Percentiles rank a stretch among this genome's conserved stretches.
Conservation (phyloP, 1,140 invertebrate species). For the Drosophila gunungcola region DNA sequence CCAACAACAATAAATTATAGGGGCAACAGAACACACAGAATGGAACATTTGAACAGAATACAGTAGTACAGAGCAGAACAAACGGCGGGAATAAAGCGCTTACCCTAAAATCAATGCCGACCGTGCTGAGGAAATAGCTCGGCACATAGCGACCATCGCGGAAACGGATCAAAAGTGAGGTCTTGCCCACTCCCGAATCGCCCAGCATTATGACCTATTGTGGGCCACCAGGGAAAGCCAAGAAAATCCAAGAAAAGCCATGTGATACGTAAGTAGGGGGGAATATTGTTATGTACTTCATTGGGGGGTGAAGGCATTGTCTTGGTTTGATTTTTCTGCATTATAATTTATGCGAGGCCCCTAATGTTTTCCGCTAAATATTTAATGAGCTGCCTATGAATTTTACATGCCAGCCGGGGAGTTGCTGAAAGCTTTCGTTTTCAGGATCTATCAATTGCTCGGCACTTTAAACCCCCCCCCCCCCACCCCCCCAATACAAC, state of each 20-base stretch:
- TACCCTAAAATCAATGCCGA: slow-evolving; percentile 98
- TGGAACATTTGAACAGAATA: slow-evolving; percentile 12
- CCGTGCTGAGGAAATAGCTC: slow-evolving; percentile 97
- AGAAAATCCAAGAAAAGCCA: slow-evolving; percentile 3
- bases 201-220: slow-evolving; percentile 94
- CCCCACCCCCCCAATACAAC: background rate
- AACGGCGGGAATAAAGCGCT: slow-evolving; percentile 43
- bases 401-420: slow-evolving; percentile 19
- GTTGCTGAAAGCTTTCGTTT: slow-evolving; percentile 20
- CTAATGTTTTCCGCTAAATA: slow-evolving; percentile 46
- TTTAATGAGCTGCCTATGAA: slow-evolving; percentile 50
- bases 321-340: slow-evolving; percentile 8
- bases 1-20: slow-evolving; percentile 15
- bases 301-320: background rate
- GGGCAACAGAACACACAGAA: slow-evolving; percentile 16
- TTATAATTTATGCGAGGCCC: slow-evolving; percentile 47
- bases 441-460: background rate
- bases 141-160: slow-evolving; percentile 93
- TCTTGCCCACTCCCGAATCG: slow-evolving; percentile 95
- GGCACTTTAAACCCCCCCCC: too few relatives aligned
- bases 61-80: slow-evolving; percentile 5
- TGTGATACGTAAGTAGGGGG: slow-evolving; percentile 15
- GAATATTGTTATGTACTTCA: slow-evolving; percentile 24
- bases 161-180: slow-evolving; percentile 93
- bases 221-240: background rate